A percentile compares a stretch with the other conserved stretches of the same genome.
These are phyloP conservation scores for Morelia viridis DNA, from an alignment of 2,797 vertebrate species.

Conservation along the genomic window DNA sequence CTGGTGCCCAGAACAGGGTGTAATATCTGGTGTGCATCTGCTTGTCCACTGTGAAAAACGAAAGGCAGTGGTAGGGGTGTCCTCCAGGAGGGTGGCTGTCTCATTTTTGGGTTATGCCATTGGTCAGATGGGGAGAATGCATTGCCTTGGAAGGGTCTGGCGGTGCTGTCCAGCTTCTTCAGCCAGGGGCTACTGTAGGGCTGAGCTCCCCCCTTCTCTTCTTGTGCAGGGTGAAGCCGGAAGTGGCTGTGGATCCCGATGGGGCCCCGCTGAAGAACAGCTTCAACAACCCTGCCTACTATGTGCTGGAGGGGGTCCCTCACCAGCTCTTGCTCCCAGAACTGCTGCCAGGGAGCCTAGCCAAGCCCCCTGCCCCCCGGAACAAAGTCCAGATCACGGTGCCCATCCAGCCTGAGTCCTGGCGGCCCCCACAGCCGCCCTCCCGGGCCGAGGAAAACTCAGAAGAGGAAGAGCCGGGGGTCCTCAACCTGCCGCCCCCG, in stretches of 20 bases:
- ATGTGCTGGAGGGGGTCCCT: constrained; percentile 93
- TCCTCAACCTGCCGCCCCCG: constrained; percentile 87
- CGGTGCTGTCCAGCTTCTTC: neutral
- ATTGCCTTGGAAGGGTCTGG: neutral
- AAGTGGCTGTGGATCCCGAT: constrained; percentile 74
- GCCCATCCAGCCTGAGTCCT: constrained; percentile 58
- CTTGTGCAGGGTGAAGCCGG: constrained; percentile 78
- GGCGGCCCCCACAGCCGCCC: constrained; percentile 51
- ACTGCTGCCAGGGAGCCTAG: constrained; percentile 59
- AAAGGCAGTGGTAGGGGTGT: neutral
- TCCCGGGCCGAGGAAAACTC: constrained; percentile 81
- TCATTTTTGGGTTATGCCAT: neutral
- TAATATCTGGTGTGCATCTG: neutral
- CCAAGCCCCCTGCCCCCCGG: constrained; percentile 74
- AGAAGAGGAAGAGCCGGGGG: constrained; percentile 83
- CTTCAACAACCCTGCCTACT: constrained; percentile 97
- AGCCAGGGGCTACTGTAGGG: too few relatives aligned
- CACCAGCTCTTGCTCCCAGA: constrained; percentile 84
- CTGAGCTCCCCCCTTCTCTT: accelerated
- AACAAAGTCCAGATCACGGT: constrained; percentile 78
- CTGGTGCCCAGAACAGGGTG: neutral
- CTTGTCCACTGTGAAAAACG: accelerated
- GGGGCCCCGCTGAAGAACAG: constrained; percentile 85
- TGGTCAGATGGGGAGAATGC: neutral
- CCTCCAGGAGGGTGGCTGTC: too few relatives aligned